phyloP scores from a whole-genome alignment of 2,888 invertebrate species.

The Lepidochitona cinerea region DNA sequence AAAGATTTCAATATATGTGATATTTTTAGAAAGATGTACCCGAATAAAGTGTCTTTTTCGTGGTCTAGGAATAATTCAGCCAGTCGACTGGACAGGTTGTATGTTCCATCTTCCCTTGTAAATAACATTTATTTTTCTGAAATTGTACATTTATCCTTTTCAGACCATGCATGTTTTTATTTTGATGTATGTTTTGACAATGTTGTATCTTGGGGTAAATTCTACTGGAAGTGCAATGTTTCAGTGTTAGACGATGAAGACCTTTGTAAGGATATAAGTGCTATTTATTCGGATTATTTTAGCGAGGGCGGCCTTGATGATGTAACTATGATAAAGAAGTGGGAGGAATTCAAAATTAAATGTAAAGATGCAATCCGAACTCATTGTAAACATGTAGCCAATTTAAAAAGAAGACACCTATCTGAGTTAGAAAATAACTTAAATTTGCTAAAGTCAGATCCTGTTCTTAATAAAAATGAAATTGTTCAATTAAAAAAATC shows the following conservation, averaged over 20 bases:
- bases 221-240: background rate
- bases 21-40: constrained; percentile 15
- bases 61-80: background rate
- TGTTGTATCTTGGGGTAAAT: background rate
- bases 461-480: background rate
- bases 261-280: background rate
- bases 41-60: background rate
- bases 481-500: background rate
- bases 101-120: background rate
- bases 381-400: background rate
- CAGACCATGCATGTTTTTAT: background rate
- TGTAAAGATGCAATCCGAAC: background rate
- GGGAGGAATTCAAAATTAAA: background rate
- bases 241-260: background rate
- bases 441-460: background rate
- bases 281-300: background rate
- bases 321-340: background rate
- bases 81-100: background rate
- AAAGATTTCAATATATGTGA: constrained; percentile 18
- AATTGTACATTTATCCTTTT: background rate
- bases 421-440: background rate
- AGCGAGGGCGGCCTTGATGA: background rate
- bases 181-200: background rate
- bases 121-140: background rate
- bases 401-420: background rate